Percentiles rank a stretch among this genome's conserved stretches.
These are phyloP conservation scores for fruit fly (Drosophila melanogaster) DNA, from an alignment of 1,140 invertebrate genomes.

Conservation along the genomic window DNA sequence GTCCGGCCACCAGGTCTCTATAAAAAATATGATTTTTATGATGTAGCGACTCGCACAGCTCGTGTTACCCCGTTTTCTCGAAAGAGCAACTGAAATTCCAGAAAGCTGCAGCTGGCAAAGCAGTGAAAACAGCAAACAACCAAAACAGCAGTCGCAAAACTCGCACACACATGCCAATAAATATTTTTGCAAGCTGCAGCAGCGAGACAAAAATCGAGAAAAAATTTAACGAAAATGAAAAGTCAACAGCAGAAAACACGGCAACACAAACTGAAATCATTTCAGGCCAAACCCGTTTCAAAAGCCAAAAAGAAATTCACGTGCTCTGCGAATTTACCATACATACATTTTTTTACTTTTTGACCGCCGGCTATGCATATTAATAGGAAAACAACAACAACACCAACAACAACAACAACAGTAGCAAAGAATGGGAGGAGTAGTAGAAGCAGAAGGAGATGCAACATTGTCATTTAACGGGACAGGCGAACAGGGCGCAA, in stretches of 20 bases:
- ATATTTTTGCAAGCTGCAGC: constrained; percentile 56
- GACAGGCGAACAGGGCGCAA: constrained; percentile 27
- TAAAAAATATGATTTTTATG: constrained; percentile 10
- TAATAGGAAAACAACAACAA: constrained; percentile 43
- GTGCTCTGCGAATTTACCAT: constrained; percentile 55
- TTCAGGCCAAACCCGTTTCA: constrained; percentile 66
- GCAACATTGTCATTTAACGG: constrained; percentile 62
- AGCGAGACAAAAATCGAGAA: constrained; percentile 38
- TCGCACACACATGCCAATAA: constrained; percentile 52
- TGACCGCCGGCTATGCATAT: constrained; percentile 60
- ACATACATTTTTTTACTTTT: constrained; percentile 14
- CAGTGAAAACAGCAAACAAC: constrained; percentile 35
- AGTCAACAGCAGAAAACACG: constrained; percentile 51
- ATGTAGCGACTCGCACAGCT: constrained; percentile 1
- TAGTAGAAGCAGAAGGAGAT: constrained; percentile 20
- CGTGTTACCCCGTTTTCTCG: constrained; percentile 22
- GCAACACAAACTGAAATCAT: constrained; percentile 46
- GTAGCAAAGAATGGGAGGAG: constrained; percentile 6
- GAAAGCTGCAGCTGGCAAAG: constrained; percentile 37
- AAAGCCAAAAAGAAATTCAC: constrained; percentile 75
- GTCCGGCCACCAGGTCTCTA: background rate
- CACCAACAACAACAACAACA: constrained; percentile 26
- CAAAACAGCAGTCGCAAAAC: constrained; percentile 23
- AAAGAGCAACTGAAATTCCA: constrained; percentile 28
- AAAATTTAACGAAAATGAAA: constrained; percentile 66